Percentiles rank a stretch among this genome's conserved stretches.
Conservation (phyloP, 2,113 vertebrate genomes). For the Camelus dromedarius region DNA sequence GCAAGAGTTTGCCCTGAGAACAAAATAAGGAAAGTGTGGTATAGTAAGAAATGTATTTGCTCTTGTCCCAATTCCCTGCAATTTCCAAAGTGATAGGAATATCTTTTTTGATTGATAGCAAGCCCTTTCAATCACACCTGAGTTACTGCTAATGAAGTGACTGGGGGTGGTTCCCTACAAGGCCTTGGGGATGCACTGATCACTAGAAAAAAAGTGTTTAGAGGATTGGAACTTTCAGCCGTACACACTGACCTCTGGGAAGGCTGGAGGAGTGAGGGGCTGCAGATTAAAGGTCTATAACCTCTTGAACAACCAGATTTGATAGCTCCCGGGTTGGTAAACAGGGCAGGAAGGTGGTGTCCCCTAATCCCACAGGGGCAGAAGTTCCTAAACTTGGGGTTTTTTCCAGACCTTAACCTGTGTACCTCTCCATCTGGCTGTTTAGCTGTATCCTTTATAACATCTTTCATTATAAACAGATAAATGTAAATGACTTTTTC, state of each 20-base stretch:
- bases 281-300: not conserved
- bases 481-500: not conserved
- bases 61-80: not conserved
- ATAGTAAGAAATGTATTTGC: not conserved
- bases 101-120: not conserved
- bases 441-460: not conserved
- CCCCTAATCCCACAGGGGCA: not conserved
- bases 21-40: not conserved
- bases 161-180: not conserved
- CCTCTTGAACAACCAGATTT: not conserved
- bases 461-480: not conserved
- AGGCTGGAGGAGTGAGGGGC: not conserved
- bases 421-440: not conserved
- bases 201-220: not conserved
- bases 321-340: not conserved
- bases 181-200: not conserved
- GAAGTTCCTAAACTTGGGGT: not conserved
- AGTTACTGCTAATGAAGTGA: not conserved
- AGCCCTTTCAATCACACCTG: not conserved
- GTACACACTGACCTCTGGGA: not conserved
- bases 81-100: not conserved
- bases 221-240: not conserved
- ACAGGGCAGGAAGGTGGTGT: not conserved
- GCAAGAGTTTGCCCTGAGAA: not conserved
- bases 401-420: not conserved